phyloP scores from a whole-genome alignment of 2,888 invertebrate genomes.

The Omphaloscelis lunosa region DNA sequence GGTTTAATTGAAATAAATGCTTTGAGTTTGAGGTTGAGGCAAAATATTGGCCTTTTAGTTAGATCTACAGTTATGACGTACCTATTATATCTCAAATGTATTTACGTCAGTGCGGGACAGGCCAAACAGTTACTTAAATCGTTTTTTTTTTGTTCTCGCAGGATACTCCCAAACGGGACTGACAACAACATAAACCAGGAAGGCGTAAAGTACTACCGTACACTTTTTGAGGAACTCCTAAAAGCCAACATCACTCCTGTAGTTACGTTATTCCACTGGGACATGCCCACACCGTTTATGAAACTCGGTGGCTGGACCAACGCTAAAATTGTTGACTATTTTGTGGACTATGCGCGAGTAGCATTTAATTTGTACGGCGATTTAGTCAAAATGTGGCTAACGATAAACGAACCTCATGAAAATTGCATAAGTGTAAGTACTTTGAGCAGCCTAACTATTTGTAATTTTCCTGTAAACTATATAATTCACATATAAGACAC shows the following conservation, averaged over 20 bases:
- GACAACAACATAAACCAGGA: slow-evolving; percentile 92
- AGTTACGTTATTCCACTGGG: slow-evolving; percentile 93
- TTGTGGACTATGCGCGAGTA: slow-evolving; percentile 89
- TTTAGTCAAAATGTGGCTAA: slow-evolving; percentile 93
- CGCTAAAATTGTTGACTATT: slow-evolving; percentile 87
- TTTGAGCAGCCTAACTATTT: neutral
- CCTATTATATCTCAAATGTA: too few relatives aligned
- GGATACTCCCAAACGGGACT: slow-evolving; percentile 93
- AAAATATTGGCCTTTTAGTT: too few relatives aligned
- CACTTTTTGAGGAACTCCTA: slow-evolving; percentile 93
- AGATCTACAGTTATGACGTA: too few relatives aligned
- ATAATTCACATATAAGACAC: neutral
- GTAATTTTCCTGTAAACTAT: neutral
- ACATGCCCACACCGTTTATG: slow-evolving; percentile 89
- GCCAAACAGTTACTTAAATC: too few relatives aligned
- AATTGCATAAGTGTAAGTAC: slow-evolving; percentile 85
- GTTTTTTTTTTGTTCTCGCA: slow-evolving; percentile 66
- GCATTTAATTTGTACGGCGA: slow-evolving; percentile 91
- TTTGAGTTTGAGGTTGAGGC: too few relatives aligned
- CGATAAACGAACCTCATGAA: slow-evolving; percentile 93
- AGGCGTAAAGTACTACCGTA: slow-evolving; percentile 94
- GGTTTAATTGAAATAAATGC: too few relatives aligned
- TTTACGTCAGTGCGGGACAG: too few relatives aligned
- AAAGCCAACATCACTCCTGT: slow-evolving; percentile 92
- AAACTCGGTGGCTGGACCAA: slow-evolving; percentile 89